These are phyloP conservation scores for Drosophila melanosoma DNA, from an alignment of 2,888 invertebrate species.

Conservation along the genomic window DNA sequence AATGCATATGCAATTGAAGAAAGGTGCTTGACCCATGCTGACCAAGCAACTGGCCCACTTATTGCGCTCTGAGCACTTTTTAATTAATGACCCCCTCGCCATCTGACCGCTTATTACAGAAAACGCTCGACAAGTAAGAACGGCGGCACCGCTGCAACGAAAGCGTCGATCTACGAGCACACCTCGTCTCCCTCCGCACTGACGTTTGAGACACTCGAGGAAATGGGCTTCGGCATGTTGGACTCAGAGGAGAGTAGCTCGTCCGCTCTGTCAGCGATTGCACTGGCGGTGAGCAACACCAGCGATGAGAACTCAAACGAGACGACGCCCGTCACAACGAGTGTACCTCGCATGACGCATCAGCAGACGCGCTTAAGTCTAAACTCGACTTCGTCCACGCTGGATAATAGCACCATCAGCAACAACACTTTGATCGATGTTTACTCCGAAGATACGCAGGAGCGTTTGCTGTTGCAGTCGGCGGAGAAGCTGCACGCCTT, in stretches of 20 bases:
- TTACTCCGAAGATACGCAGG: constrained; percentile 62
- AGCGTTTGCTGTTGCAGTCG: constrained; percentile 48
- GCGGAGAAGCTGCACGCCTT: constrained; percentile 52
- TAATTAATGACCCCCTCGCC: constrained; percentile 12
- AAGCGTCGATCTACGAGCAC: constrained; percentile 67
- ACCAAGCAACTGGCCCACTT: constrained; percentile 42
- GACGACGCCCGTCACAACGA: constrained; percentile 74
- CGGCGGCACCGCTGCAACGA: constrained; percentile 55
- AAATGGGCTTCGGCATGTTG: constrained; percentile 88
- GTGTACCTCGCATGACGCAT: constrained; percentile 77
- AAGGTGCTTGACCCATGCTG: constrained; percentile 75
- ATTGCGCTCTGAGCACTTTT: constrained; percentile 44
- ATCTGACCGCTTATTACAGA: constrained; percentile 52
- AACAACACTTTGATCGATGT: constrained; percentile 62
- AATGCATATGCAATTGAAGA: constrained; percentile 47
- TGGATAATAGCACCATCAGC: constrained; percentile 67
- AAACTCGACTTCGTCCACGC: constrained; percentile 59
- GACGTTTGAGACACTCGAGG: constrained; percentile 82
- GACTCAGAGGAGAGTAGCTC: constrained; percentile 86
- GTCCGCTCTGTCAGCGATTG: constrained; percentile 77
- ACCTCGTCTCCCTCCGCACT: constrained; percentile 70
- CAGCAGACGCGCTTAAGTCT: constrained; percentile 63
- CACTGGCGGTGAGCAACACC: constrained; percentile 71
- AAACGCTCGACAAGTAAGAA: constrained; percentile 77
- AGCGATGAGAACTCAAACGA: constrained; percentile 84